A percentile compares a stretch with the other conserved stretches of the same genome.
Evolutionary conservation across 2,113 vertebrate genomes (phyloP).

Genomic region (Odontophorus gujanensis): DNA sequence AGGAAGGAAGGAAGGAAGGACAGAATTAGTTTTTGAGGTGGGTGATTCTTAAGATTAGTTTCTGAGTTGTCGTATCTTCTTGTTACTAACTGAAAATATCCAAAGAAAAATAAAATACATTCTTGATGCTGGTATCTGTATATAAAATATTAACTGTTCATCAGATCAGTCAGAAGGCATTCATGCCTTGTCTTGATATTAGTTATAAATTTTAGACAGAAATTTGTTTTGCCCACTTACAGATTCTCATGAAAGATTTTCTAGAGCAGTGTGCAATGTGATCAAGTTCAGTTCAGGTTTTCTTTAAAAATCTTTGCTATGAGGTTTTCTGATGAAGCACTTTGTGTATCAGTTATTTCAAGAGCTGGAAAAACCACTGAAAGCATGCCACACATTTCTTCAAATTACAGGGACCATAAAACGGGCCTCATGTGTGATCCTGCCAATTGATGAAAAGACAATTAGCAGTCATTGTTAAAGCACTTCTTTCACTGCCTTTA

Average conservation of each 20-base stretch:
- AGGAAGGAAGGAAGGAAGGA: neutral
- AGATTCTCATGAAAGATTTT: neutral
- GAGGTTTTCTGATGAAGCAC: neutral
- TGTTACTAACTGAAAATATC: neutral
- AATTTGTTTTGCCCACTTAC: neutral
- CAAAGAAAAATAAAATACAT: neutral
- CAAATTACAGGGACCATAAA: neutral
- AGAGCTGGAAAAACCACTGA: neutral
- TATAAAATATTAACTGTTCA: neutral
- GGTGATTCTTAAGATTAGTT: neutral
- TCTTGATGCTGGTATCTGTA: neutral
- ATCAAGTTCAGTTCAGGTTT: neutral
- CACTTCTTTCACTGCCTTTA: neutral
- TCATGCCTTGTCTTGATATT: neutral
- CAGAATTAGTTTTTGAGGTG: neutral
- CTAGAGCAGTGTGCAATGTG: neutral
- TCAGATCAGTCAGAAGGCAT: neutral
- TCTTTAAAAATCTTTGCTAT: neutral
- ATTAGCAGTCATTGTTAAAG: neutral
- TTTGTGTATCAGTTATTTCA: neutral
- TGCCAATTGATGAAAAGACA: constrained; percentile 3
- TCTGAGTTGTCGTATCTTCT: neutral
- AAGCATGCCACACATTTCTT: neutral
- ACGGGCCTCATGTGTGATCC: neutral
- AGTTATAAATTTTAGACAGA: neutral